phyloP scores from a whole-genome alignment of 2,888 invertebrate species.

The Apamea monoglypha region DNA sequence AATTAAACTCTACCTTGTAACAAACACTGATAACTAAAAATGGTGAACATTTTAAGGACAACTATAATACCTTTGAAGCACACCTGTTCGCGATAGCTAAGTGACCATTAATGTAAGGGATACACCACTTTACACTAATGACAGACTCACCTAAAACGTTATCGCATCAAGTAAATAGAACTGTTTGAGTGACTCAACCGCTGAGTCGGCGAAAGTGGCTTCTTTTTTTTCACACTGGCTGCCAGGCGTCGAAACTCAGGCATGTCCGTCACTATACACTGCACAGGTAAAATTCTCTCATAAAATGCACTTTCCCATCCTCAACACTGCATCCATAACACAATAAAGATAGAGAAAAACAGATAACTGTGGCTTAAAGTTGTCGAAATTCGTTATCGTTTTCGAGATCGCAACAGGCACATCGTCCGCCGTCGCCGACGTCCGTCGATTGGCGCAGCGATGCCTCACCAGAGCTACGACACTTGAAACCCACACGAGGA shows the following conservation, averaged over 20 bases:
- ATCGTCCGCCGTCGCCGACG: constrained; percentile 77
- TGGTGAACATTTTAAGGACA: constrained; percentile 59
- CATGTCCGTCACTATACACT: constrained; percentile 86
- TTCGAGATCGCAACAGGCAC: constrained; percentile 75
- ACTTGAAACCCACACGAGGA: constrained; percentile 80
- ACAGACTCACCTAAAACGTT: constrained; percentile 89
- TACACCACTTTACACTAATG: constrained; percentile 78
- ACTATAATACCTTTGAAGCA: constrained; percentile 52
- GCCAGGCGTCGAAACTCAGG: constrained; percentile 85
- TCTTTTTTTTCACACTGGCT: constrained; percentile 89
- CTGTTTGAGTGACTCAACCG: constrained; percentile 78
- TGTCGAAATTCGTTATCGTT: constrained; percentile 72
- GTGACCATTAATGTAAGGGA: constrained; percentile 73
- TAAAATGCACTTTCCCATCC: constrained; percentile 81
- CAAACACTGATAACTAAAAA: constrained; percentile 49
- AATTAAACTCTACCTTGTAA: constrained; percentile 33
- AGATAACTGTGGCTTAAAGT: constrained; percentile 44
- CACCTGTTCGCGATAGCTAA: constrained; percentile 72
- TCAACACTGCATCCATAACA: constrained; percentile 84
- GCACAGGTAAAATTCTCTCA: constrained; percentile 73
- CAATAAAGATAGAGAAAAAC: constrained; percentile 50
- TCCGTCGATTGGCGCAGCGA: constrained; percentile 68
- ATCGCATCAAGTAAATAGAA: constrained; percentile 87
- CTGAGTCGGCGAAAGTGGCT: constrained; percentile 79
- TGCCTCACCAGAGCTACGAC: constrained; percentile 57